These are phyloP conservation scores for Sialis lutaria DNA, from an alignment of 2,888 invertebrate genomes.

Conservation along the genomic window DNA sequence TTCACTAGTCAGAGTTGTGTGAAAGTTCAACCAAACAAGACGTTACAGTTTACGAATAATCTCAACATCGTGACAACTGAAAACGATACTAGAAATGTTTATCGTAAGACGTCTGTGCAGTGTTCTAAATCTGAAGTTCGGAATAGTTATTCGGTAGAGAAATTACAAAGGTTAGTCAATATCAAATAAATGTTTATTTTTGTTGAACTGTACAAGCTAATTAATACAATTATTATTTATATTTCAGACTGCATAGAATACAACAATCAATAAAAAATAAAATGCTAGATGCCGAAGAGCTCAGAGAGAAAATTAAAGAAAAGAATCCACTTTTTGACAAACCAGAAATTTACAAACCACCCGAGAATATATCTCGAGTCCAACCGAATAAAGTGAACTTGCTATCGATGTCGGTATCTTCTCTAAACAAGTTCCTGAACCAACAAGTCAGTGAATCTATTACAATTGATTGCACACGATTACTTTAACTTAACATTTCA, in stretches of 20 bases:
- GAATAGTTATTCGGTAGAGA: constrained; percentile 53
- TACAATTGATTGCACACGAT: constrained; percentile 21
- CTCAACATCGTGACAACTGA: constrained; percentile 19
- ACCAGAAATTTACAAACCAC: background rate
- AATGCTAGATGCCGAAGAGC: constrained; percentile 38
- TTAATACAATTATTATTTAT: background rate
- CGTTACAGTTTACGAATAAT: constrained; percentile 18
- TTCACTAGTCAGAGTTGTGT: constrained; percentile 44
- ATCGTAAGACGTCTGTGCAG: constrained; percentile 26
- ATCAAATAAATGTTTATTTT: background rate
- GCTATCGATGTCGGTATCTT: constrained; percentile 22
- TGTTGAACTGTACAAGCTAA: background rate
- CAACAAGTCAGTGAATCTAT: constrained; percentile 18
- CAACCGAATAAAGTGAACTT: background rate
- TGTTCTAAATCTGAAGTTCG: constrained; percentile 44
- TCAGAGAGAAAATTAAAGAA: constrained; percentile 24
- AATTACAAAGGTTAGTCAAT: constrained; percentile 34
- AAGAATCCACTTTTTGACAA: constrained; percentile 13
- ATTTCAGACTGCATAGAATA: constrained; percentile 36
- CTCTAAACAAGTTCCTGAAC: constrained; percentile 22
- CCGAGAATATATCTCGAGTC: background rate
- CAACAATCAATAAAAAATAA: constrained; percentile 57
- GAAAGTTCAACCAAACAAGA: constrained; percentile 16
- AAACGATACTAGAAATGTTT: constrained; percentile 15
- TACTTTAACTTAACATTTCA: constrained; percentile 15